phyloP scores from a whole-genome alignment of 2,888 invertebrate species.

The Meliscaeva auricollis region DNA sequence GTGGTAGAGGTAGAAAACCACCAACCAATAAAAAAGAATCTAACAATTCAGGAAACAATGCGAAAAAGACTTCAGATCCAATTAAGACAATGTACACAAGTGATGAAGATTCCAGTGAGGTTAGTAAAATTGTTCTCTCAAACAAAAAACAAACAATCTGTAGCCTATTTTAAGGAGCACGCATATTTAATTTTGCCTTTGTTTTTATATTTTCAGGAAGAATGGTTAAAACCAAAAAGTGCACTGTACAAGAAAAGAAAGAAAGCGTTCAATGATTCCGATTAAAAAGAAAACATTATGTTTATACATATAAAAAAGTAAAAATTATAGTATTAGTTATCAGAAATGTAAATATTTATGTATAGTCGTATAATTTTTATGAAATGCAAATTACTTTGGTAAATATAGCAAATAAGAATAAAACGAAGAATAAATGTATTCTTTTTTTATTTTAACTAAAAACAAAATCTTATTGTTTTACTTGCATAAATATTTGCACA shows the following conservation, averaged over 20 bases:
- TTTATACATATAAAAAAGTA: slow-evolving; percentile 35
- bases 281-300: slow-evolving; percentile 86
- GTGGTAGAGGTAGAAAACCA: slow-evolving; percentile 87
- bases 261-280: slow-evolving; percentile 95
- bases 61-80: slow-evolving; percentile 84
- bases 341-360: slow-evolving; percentile 64
- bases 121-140: slow-evolving; percentile 84
- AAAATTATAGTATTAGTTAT: slow-evolving; percentile 34
- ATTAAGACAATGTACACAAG: slow-evolving; percentile 88
- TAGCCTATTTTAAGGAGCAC: no score
- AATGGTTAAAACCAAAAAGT: slow-evolving; percentile 93
- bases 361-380: slow-evolving; percentile 63
- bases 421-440: slow-evolving; percentile 34
- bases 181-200: slow-evolving; percentile 44
- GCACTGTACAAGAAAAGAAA: slow-evolving; percentile 94
- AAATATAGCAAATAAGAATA: slow-evolving; percentile 72
- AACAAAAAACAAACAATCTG: no score
- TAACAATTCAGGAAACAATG: slow-evolving; percentile 80
- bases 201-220: slow-evolving; percentile 88
- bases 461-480: not conserved
- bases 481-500: no score
- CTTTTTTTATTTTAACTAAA: slow-evolving; percentile 22
- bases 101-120: slow-evolving; percentile 94
- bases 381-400: slow-evolving; percentile 77
- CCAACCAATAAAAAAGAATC: slow-evolving; percentile 85